Evolutionary conservation across 2,888 invertebrate genomes (phyloP), one percentile per base, ranked within the genome.

Genomic region (Eristalinus aeneus): DNA sequence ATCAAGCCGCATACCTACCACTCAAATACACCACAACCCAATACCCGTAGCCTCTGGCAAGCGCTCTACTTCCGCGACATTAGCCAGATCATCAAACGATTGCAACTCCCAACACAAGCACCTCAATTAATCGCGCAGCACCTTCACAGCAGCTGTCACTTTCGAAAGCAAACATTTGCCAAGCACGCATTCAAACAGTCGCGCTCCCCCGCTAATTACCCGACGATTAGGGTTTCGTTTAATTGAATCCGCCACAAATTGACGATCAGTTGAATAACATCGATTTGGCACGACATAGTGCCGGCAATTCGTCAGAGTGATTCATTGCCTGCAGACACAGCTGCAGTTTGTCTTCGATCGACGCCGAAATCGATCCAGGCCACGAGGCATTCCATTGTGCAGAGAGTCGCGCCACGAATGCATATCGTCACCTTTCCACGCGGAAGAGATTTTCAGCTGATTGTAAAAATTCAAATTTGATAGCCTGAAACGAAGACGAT

Each of bases 351-450:
- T 32, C 20, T 76, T n/a, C n/a, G 76, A 61, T 69, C 54, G 54
- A 54, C 39, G 10, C 12, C 46, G 16, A 46, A 16, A 46, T 46
- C 8, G 16, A 16, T 16, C 16, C 46, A 12, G 16, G 5, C n/a
- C 0, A 27, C 5, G 27, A 5, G 6, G 8, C 8, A 54, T 65
- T 46, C 31, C 61, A 60, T 22, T 65, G 73, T 6, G 27, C 10
- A 68, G 53, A 68, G 76, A 81, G 72, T 27, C 27, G 27, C 67
- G 34, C 56, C 61, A 46, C 67, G 72, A 65, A 63, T 64, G 46
- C 69, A 54, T 67, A 67, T 61, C 61, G 63, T 82, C 65, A 27
- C 86, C 85, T 82, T 82, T 86, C 82, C 69, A 86, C 46, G 64
- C 82, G 86, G 86, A 86, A 86, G 77, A 73, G 58, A 71, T 54